These are phyloP conservation scores for Hyperopisus bebe DNA, from an alignment of 2,113 vertebrate species.

Conservation along the genomic window DNA sequence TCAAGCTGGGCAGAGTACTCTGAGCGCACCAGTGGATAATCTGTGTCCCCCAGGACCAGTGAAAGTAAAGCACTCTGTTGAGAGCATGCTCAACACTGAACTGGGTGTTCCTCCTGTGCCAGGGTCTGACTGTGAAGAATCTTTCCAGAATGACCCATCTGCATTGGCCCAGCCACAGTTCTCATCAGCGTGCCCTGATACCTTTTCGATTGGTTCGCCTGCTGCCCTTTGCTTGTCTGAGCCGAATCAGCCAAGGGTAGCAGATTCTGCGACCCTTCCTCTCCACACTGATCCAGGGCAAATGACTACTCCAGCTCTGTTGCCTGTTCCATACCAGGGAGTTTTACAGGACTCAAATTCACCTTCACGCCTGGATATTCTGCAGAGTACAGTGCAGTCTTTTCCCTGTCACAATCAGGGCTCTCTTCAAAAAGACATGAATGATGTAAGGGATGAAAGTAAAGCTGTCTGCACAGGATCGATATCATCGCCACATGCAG, in stretches of 20 bases:
- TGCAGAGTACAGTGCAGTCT: slow-evolving; percentile 36
- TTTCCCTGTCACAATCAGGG: slow-evolving; percentile 13
- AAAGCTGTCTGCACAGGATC: slow-evolving; percentile 24
- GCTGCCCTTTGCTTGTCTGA: slow-evolving; percentile 29
- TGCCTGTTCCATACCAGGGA: slow-evolving; percentile 40
- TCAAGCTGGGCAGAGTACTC: slow-evolving; percentile 10
- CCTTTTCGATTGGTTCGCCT: slow-evolving; percentile 35
- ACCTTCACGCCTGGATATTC: slow-evolving; percentile 24
- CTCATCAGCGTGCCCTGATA: slow-evolving; percentile 22
- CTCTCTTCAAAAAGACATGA: slow-evolving; percentile 32
- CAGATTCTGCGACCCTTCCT: slow-evolving; percentile 13
- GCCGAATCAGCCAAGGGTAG: slow-evolving; percentile 14
- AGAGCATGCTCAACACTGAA: slow-evolving; percentile 40
- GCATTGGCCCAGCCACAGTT: slow-evolving; percentile 7
- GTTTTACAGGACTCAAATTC: slow-evolving; percentile 32
- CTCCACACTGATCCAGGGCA: slow-evolving; percentile 35
- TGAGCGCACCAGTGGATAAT: background rate
- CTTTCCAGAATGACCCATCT: slow-evolving; percentile 26
- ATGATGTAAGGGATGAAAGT: slow-evolving; percentile 26
- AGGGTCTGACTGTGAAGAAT: slow-evolving; percentile 17
- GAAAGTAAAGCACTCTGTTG: slow-evolving; percentile 31
- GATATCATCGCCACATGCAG: slow-evolving; percentile 23
- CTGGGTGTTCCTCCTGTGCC: slow-evolving; percentile 15
- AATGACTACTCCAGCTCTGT: slow-evolving; percentile 25
- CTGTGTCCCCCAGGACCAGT: slow-evolving; percentile 5